Base-by-base conservation (phyloP, 2,888 invertebrate genomes). In the Belgica antarctica region DNA sequence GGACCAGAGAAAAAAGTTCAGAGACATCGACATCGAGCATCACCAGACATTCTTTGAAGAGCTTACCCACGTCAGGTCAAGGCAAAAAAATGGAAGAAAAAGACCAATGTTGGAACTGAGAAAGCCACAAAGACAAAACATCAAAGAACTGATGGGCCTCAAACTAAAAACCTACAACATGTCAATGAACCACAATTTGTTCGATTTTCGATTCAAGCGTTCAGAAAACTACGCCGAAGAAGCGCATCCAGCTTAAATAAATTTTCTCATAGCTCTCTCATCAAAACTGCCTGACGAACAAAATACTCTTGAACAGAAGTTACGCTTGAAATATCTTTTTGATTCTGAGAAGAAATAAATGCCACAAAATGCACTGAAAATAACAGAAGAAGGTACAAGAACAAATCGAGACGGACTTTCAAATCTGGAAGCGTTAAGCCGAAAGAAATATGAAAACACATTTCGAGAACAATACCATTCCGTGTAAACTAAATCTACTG, bases 21-120 rank as follows among this genome's bases (percentile, higher is more conserved):
- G 92, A 75, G 83, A 78, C 1, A 84, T 89, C 1, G 85, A n/a
- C n/a, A n/a, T 92, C 22, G 86, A 87, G 73, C 82, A 92, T 12
- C 92, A 92, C 76, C 92, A 93, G 76, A 88, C 84, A 72, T 92
- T 92, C 73, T 90, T 92, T 62, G 92, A 92, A 76, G 89, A 89
- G 83, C 76, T 93, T 61, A 83, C 92, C 1, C 92, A 93, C 76
- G 77, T 92, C 66, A n/a, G n/a, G n/a, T n/a, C n/a, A n/a, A n/a
- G n/a, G n/a, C n/a, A n/a, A n/a, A n/a, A n/a, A n/a, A n/a, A n/a
- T n/a, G n/a, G n/a, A n/a, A n/a, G n/a, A n/a, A n/a, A n/a, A n/a
- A n/a, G n/a, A n/a, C n/a, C n/a, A n/a, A n/a, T n/a, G n/a, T n/a
- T n/a, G n/a, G 83, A 88, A 62, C 86, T 89, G 73, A 83, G 87